Evolutionary conservation across 2,888 invertebrate species (phyloP).

Genomic region (Atherix ibis): DNA sequence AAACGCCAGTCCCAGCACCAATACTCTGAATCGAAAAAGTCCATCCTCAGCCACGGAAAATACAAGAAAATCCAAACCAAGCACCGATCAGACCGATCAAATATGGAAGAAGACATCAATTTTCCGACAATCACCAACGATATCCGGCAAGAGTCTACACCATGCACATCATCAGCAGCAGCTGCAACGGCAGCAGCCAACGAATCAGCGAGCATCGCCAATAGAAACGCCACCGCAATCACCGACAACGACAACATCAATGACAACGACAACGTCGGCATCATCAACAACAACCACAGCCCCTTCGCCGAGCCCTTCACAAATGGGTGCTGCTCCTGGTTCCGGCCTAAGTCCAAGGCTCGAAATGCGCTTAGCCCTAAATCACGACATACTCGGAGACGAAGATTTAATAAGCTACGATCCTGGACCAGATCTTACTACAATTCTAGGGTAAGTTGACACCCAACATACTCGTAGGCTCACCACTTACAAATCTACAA

Average conservation of each 20-base stretch:
- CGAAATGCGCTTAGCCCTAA: constrained; percentile 48
- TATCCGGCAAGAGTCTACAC: too few relatives aligned
- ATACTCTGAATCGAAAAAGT: neutral
- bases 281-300: constrained; percentile 25
- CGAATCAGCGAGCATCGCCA: constrained; percentile 8
- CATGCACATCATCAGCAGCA: too few relatives aligned
- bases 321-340: constrained; percentile 18
- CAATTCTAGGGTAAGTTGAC: constrained; percentile 31
- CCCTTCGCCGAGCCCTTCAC: constrained; percentile 8
- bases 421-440: constrained; percentile 34
- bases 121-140: too few relatives aligned
- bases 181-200: constrained; percentile 3
- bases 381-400: constrained; percentile 39
- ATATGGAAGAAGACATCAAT: too few relatives aligned
- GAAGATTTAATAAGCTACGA: constrained; percentile 34
- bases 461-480: neutral
- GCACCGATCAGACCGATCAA: constrained; percentile 12
- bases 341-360: constrained; percentile 44
- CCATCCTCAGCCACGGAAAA: neutral
- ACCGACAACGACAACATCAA: constrained; percentile 17
- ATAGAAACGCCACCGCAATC: constrained; percentile 7
- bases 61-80: constrained; percentile 9
- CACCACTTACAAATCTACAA: neutral
- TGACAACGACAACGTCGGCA: constrained; percentile 22
- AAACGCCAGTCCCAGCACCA: constrained; percentile 18